Base-by-base conservation (phyloP, 2,888 invertebrate species). In the Papilio elwesi region DNA sequence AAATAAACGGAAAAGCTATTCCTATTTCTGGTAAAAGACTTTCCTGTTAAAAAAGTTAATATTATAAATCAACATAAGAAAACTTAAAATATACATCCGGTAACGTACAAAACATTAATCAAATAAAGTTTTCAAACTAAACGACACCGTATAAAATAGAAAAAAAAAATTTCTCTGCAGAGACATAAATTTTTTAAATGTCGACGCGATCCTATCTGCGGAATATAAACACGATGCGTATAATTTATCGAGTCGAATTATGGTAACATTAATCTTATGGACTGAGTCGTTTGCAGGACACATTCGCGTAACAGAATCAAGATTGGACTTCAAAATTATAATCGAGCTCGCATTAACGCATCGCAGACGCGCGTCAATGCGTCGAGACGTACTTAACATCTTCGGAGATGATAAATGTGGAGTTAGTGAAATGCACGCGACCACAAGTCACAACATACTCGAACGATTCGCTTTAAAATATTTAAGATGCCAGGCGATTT, bases 321-420 rank as follows among this genome's bases (percentile, higher is more conserved):
- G 73, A 73, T 73, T 59, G 59, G 38, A 70, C 43, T 43, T 62
- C 66, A 66, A 76, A 79, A 78, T 80, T 77, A 78, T 78, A 62
- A 78, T 76, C 73, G 68, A 26, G 55, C 53, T 71, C 74, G 73
- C 55, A 76, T 78, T 75, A 75, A 75, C 74, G 70, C 80, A 90
- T 87, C 89, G 76, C 81, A 57, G 64, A 55, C 78, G 78, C 82
- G 89, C 90, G 92, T 91, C 91, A 87, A 81, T 85, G 80, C 80
- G 81, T 82, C 86, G 83, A 87, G 91, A 91, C 89, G 91, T 92
- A 92, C 92, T 93, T 92, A 90, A 90, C 87, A 85, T 89, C 88
- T 85, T 86, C 83, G 83, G 79, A 82, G 87, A 90, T 93, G 93
- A 93, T 93, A 88, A 90, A 93, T 92, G 91, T 86, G 83, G 81